These are phyloP conservation scores for Rhagophthalmus giganteus DNA, from an alignment of 2,888 invertebrate species.

Conservation along the genomic window DNA sequence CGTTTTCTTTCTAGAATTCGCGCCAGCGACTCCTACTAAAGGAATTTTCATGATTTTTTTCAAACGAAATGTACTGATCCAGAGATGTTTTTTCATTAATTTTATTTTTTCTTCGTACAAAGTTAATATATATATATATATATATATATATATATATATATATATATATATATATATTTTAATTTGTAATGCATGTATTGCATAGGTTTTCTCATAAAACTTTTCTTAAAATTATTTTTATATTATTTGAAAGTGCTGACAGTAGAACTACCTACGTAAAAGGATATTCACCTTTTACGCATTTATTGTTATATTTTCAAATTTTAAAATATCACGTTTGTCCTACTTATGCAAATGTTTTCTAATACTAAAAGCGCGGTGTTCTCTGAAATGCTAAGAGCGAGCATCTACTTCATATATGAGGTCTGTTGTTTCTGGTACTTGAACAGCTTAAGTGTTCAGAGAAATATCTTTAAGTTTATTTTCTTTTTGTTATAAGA, in stretches of 20 bases:
- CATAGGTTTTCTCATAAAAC: too few species aligned
- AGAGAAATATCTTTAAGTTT: constrained; percentile 34
- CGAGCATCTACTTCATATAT: constrained; percentile 20
- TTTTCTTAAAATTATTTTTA: not conserved
- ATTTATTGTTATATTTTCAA: constrained; percentile 5
- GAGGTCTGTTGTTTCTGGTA: constrained; percentile 24
- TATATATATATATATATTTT: too few species aligned
- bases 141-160: too few species aligned
- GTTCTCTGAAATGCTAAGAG: constrained; percentile 19
- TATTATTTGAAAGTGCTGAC: not conserved
- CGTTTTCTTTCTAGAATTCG: too few species aligned
- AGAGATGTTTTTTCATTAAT: too few species aligned
- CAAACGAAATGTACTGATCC: too few species aligned
- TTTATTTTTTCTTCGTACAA: too few species aligned
- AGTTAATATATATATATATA: too few species aligned
- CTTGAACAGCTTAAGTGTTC: constrained; percentile 32
- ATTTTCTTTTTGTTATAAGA: constrained; percentile 40
- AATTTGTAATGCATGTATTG: too few species aligned
- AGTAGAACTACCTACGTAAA: not conserved
- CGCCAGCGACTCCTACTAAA: too few species aligned
- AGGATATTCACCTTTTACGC: constrained; percentile 3
- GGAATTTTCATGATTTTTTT: too few species aligned
- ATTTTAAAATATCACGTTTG: constrained; percentile 20
- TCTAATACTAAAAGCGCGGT: constrained; percentile 29
- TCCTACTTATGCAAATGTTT: constrained; percentile 28